Evolutionary conservation across 2,888 invertebrate genomes (phyloP).

Genomic region (Ormyrus pomaceus): DNA sequence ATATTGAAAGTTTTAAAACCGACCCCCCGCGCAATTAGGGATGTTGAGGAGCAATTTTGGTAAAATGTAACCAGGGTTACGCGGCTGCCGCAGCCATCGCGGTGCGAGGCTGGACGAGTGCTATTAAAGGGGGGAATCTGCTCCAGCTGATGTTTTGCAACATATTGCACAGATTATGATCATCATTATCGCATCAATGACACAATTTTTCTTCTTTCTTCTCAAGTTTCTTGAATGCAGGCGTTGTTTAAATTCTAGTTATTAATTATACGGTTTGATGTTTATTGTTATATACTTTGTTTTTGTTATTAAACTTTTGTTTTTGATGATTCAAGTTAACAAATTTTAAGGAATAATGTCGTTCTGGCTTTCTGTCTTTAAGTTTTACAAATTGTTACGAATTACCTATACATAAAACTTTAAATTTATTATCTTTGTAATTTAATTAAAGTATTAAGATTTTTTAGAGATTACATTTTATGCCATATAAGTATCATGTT

Average conservation of each 20-base stretch:
- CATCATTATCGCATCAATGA: slow-evolving; percentile 51
- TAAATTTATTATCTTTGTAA: too few relatives aligned
- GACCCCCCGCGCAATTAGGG: neutral
- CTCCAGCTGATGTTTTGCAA: slow-evolving; percentile 44
- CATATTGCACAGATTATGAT: slow-evolving; percentile 49
- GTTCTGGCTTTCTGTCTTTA: too few relatives aligned
- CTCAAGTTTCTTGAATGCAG: neutral
- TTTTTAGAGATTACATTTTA: too few relatives aligned
- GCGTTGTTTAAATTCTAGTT: neutral
- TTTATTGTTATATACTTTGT: too few relatives aligned
- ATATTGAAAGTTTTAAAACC: slow-evolving; percentile 1
- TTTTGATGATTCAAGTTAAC: too few relatives aligned
- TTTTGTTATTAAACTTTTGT: too few relatives aligned
- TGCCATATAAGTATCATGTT: too few relatives aligned
- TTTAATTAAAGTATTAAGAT: too few relatives aligned
- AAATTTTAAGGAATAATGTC: too few relatives aligned
- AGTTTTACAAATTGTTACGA: too few relatives aligned
- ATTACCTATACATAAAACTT: too few relatives aligned
- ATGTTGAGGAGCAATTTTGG: slow-evolving; percentile 12
- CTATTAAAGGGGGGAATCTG: slow-evolving; percentile 36
- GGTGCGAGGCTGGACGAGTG: slow-evolving; percentile 4
- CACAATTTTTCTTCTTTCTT: slow-evolving; percentile 21
- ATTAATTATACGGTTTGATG: too few relatives aligned
- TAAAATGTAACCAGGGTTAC: slow-evolving; percentile 7
- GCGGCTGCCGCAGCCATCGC: slow-evolving; percentile 38